Conservation (phyloP, 23 tunicate species). For the Styela plicata region DNA sequence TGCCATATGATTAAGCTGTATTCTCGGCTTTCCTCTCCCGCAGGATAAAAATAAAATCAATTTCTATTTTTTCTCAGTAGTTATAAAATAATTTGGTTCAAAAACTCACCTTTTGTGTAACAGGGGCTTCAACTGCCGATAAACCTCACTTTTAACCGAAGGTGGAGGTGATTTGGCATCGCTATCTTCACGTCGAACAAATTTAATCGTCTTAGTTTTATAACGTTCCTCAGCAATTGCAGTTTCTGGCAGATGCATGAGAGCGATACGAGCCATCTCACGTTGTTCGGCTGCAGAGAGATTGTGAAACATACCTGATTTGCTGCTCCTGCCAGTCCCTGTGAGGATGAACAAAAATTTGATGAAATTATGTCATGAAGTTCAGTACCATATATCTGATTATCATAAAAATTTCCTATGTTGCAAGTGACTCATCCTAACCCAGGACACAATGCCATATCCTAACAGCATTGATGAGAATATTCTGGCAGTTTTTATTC, state of each 20-base stretch:
- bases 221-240: conserved; percentile 11
- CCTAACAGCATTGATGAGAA: too few species aligned
- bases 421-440: too few species aligned
- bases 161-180: background rate
- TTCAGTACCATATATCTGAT: too few species aligned
- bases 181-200: background rate
- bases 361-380: too few species aligned
- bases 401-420: too few species aligned
- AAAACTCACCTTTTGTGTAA: background rate
- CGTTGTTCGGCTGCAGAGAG: conserved; percentile 21
- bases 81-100: background rate
- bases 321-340: background rate
- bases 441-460: too few species aligned
- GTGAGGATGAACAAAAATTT: too few species aligned
- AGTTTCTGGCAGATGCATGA: conserved; percentile 28
- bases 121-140: background rate
- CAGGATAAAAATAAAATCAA: too few species aligned
- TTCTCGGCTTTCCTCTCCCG: too few species aligned
- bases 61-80: too few species aligned
- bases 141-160: background rate
- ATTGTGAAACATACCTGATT: background rate
- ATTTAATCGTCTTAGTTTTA: background rate
- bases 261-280: conserved; percentile 30
- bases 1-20: too few species aligned
- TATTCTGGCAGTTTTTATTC: too few species aligned